phyloP scores from a whole-genome alignment of 2,113 vertebrate genomes.

The Nyctereutes procyonoides region DNA sequence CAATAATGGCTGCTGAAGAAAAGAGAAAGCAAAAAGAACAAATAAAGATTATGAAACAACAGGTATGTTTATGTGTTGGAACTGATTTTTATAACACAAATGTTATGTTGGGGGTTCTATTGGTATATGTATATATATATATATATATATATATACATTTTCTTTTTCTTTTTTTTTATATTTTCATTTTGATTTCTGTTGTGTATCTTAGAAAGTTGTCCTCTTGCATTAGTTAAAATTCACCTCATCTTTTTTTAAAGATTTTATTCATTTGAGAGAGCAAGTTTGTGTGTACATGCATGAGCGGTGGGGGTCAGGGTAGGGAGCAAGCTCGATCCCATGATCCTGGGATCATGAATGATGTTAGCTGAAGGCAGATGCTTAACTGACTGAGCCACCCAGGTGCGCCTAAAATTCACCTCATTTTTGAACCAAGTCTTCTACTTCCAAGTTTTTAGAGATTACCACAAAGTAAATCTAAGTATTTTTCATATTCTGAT shows the following conservation, averaged over 20 bases:
- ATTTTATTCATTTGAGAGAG: not conserved
- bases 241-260: not conserved
- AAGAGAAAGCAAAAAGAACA: conserved; percentile 97
- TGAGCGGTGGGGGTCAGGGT: too few relatives aligned
- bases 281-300: too few relatives aligned
- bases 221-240: conserved; percentile 43
- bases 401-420: not conserved
- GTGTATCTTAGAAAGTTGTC: conserved; percentile 12
- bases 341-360: not conserved
- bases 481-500: conserved; percentile 40
- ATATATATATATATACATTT: not conserved
- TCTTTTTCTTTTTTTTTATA: not conserved
- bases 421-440: conserved; percentile 26
- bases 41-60: conserved; percentile 97
- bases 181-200: not conserved
- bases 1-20: conserved; percentile 96
- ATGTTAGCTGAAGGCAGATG: not conserved
- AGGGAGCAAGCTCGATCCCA: too few relatives aligned
- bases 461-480: conserved; percentile 21
- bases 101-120: not conserved
- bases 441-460: not conserved
- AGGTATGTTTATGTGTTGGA: conserved; percentile 87
- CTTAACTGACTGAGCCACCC: not conserved
- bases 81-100: not conserved
- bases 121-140: not conserved